Percentiles rank a stretch among this genome's conserved stretches.
These are phyloP conservation scores for Sepiola atlantica DNA, from an alignment of 2,888 invertebrate genomes.

Conservation along the genomic window DNA sequence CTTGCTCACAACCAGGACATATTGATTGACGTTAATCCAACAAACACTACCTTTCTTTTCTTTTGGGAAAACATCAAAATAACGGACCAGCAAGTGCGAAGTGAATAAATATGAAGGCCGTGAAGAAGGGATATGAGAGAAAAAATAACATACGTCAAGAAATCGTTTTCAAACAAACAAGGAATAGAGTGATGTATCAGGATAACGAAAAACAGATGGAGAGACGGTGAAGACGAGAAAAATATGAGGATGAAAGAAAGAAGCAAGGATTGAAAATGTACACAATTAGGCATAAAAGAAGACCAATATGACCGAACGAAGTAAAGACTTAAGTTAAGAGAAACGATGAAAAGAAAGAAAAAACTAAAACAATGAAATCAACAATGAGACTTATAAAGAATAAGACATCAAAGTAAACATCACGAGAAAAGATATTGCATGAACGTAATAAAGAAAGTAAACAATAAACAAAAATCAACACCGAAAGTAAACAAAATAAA, in stretches of 20 bases:
- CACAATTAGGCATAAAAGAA: too few species aligned
- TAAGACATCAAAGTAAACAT: neutral
- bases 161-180: neutral
- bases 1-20: neutral
- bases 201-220: neutral
- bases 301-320: neutral
- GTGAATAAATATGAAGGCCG: neutral
- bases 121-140: neutral
- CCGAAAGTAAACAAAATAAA: neutral
- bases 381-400: neutral
- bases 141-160: neutral
- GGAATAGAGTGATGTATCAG: neutral
- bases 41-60: neutral
- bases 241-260: neutral
- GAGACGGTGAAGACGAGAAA: neutral
- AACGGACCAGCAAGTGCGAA: neutral
- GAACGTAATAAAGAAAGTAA: neutral
- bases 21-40: slow-evolving; percentile 1
- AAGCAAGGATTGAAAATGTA: too few species aligned
- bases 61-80: neutral
- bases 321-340: too few species aligned
- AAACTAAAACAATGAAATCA: neutral
- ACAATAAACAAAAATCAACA: neutral
- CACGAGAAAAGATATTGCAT: neutral
- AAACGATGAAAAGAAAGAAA: neutral